A percentile compares a stretch with the other conserved stretches of the same genome.
These are phyloP conservation scores for Trematocara stigmaticum DNA, from an alignment of 2,113 vertebrate genomes.

Conservation along the genomic window DNA sequence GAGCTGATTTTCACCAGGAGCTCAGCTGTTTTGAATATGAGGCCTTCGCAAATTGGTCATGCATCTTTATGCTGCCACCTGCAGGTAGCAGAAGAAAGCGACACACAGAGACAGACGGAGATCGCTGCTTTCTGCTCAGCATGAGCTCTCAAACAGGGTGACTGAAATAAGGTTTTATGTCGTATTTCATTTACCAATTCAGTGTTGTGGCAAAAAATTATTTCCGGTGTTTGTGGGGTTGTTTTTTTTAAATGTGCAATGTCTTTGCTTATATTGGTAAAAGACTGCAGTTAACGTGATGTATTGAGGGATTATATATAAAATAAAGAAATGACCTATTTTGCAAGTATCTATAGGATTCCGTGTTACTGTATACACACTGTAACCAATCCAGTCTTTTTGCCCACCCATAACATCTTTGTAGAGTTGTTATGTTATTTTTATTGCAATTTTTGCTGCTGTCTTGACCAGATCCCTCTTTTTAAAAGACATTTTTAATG, in stretches of 20 bases:
- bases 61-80: constrained; percentile 51
- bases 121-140: not conserved
- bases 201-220: not conserved
- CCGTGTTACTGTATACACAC: not conserved
- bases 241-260: not conserved
- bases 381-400: not conserved
- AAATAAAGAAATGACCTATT: not conserved
- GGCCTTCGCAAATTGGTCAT: constrained; percentile 19
- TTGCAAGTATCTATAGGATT: not conserved
- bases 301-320: not conserved
- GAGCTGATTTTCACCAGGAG: constrained; percentile 9
- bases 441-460: not conserved
- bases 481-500: not conserved
- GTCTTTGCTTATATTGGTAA: not conserved
- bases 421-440: not conserved
- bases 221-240: not conserved
- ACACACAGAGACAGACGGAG: not conserved
- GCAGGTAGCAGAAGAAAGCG: constrained; percentile 29
- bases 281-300: not conserved
- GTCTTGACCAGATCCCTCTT: not conserved
- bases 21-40: constrained; percentile 37
- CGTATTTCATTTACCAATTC: not conserved
- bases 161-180: not conserved
- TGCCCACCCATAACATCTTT: not conserved
- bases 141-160: not conserved